Conservation (phyloP, 2,113 vertebrate species). For the Chunga burmeisteri region DNA sequence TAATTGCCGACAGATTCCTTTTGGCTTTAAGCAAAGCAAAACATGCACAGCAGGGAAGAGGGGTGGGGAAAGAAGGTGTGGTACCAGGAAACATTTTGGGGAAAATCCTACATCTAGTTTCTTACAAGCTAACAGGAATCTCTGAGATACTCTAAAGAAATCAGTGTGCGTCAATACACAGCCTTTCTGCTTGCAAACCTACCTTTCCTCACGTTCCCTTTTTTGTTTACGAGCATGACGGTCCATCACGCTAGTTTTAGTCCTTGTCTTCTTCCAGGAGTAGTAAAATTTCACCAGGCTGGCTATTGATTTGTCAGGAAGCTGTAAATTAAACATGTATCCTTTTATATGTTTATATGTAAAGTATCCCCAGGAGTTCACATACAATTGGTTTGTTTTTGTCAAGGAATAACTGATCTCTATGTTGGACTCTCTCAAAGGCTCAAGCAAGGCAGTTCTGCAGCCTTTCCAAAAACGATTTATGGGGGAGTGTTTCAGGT, state of each 20-base stretch:
- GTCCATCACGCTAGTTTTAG: conserved; percentile 97
- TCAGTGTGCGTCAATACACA: not conserved
- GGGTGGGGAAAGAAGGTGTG: not conserved
- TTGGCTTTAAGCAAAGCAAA: not conserved
- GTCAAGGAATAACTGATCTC: not conserved
- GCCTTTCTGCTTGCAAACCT: conserved; percentile 17
- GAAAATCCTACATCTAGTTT: conserved; percentile 24
- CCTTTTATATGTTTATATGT: conserved; percentile 37
- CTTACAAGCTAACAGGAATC: not conserved
- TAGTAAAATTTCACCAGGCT: conserved; percentile 97
- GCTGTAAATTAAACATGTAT: conserved; percentile 75
- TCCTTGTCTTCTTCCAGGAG: conserved; percentile 97
- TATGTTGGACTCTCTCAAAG: not conserved
- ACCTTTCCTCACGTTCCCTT: conserved; percentile 91
- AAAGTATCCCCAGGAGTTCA: conserved; percentile 5
- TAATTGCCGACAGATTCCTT: not conserved
- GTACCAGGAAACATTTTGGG: conserved; percentile 16
- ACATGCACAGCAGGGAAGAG: not conserved
- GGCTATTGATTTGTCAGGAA: conserved; percentile 95
- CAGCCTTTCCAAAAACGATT: not conserved
- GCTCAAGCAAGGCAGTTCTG: not conserved
- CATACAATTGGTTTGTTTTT: not conserved
- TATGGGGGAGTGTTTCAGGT: not conserved
- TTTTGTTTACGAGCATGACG: conserved; percentile 93
- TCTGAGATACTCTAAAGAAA: not conserved